A percentile compares a stretch with the other conserved stretches of the same genome.
phyloP scores from a whole-genome alignment of 2,888 invertebrate genomes.

The Meandrusa payeni region DNA sequence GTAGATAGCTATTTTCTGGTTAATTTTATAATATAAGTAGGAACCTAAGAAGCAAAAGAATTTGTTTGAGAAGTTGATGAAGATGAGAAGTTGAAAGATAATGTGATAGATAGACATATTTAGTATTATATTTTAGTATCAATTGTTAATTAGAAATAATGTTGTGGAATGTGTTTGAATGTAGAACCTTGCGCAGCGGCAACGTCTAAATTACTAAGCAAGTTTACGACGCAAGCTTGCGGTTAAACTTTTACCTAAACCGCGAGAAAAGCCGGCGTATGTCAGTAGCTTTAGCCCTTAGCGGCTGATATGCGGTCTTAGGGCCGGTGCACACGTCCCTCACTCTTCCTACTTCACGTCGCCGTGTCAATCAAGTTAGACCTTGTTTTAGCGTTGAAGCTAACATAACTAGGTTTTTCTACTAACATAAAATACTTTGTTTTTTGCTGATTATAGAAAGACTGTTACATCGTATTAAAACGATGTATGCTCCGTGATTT shows the following conservation, averaged over 20 bases:
- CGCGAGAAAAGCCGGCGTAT: constrained; percentile 49
- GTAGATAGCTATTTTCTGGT: too few species aligned
- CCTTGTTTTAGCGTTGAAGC: constrained; percentile 8
- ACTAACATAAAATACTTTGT: constrained; percentile 16
- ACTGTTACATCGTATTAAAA: constrained; percentile 12
- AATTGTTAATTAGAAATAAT: too few species aligned
- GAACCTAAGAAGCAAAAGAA: too few species aligned
- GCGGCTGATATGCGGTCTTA: constrained; percentile 58
- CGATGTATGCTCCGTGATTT: background rate
- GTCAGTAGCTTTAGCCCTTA: constrained; percentile 56
- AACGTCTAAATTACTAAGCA: constrained; percentile 39
- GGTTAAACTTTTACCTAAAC: constrained; percentile 57
- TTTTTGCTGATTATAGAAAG: constrained; percentile 21
- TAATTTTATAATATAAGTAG: too few species aligned
- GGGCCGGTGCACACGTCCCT: constrained; percentile 24
- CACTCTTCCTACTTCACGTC: constrained; percentile 29
- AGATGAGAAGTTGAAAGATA: too few species aligned
- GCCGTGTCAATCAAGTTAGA: constrained; percentile 18
- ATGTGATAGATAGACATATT: too few species aligned
- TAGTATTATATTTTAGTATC: too few species aligned
- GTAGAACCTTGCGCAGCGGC: constrained; percentile 23
- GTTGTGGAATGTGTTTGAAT: constrained; percentile 4
- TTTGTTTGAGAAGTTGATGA: too few species aligned
- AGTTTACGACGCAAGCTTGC: constrained; percentile 41
- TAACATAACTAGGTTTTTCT: constrained; percentile 23